Base-by-base conservation (phyloP, 2,888 invertebrate species). In the Labia minor region DNA sequence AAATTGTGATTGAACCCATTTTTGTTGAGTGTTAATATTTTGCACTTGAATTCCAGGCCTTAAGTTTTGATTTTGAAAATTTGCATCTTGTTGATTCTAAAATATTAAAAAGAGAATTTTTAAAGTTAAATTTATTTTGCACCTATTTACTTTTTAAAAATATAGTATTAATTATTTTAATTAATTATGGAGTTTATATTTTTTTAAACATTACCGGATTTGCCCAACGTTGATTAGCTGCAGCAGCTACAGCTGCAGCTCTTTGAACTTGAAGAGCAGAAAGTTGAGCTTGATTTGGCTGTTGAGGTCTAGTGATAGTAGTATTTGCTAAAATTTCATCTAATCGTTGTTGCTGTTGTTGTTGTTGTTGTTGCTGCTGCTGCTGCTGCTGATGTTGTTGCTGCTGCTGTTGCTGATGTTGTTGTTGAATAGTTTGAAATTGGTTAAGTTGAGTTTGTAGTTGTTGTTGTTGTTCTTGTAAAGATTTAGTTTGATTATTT, bases 231-330 rank as follows among this genome's bases (percentile, higher is more conserved):
- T 66, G 69, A 21, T 80, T 80, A 80, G 79, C 71, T 81, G 81
- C 66, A 81, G 79, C 63, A n/a, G n/a, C n/a, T n/a, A n/a, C n/a
- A n/a, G n/a, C n/a, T n/a, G n/a, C n/a, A n/a, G n/a, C n/a, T 33
- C 33, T 33, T 11, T 33, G 33, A 19, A 61, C 66, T 20, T 61
- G 66, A 26, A 61, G 14, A 16, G 21, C 66, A 16, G 63, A 1
- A 6, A 62, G 19, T 33, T 37, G 80, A 71, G 77, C 81, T 11
- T 81, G 81, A 37, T 79, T 79, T 73, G 81, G 81, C 68, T 82
- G 82, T 16, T 72, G 73, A 67, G 81, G 82, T 71, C 70, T 20
- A 76, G 71, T 69, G n/a, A n/a, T n/a, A 76, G 76, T 66, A 81
- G 78, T 71, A 77, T 77, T 18, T 73, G 72, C 73, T 75, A 85